phyloP scores from a whole-genome alignment of 2,113 vertebrate species.

The Semnornis frantzii region DNA sequence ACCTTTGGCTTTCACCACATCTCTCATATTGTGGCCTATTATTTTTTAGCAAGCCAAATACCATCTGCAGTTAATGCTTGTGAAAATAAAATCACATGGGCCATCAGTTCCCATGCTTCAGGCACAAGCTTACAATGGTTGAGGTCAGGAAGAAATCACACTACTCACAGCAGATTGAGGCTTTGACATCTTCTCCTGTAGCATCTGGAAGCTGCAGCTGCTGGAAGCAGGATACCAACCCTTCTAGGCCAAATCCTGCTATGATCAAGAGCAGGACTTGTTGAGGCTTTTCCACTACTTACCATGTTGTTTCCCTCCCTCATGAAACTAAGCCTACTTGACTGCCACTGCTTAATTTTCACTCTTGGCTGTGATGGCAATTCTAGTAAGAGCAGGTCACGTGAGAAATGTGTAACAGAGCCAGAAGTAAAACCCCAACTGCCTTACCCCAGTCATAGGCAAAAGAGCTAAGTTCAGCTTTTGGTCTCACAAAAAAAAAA shows the following conservation, averaged over 20 bases:
- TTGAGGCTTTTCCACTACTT: not conserved
- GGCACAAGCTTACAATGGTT: not conserved
- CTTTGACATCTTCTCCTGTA: conserved; percentile 34
- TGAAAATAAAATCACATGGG: conserved; percentile 28
- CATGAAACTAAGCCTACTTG: not conserved
- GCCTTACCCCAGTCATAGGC: not conserved
- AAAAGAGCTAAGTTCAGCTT: not conserved
- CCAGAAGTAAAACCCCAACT: not conserved
- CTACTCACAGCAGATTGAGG: not conserved
- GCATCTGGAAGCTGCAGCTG: conserved; percentile 3
- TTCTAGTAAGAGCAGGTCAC: not conserved
- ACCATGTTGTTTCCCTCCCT: not conserved
- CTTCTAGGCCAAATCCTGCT: not conserved
- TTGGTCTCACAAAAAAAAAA: not conserved
- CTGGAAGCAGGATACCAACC: not conserved
- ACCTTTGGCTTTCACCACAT: conserved; percentile 53
- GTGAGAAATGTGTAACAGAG: not conserved
- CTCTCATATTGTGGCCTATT: conserved; percentile 32
- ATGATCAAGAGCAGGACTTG: not conserved
- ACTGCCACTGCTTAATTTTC: not conserved
- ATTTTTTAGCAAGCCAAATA: conserved; percentile 5
- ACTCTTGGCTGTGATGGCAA: not conserved
- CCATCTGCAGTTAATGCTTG: not conserved
- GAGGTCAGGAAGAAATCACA: conserved; percentile 29
- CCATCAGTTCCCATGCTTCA: not conserved